A percentile compares a stretch with the other conserved stretches of the same genome.
phyloP scores from a whole-genome alignment of 2,113 vertebrate genomes.

The Globicephala melas region DNA sequence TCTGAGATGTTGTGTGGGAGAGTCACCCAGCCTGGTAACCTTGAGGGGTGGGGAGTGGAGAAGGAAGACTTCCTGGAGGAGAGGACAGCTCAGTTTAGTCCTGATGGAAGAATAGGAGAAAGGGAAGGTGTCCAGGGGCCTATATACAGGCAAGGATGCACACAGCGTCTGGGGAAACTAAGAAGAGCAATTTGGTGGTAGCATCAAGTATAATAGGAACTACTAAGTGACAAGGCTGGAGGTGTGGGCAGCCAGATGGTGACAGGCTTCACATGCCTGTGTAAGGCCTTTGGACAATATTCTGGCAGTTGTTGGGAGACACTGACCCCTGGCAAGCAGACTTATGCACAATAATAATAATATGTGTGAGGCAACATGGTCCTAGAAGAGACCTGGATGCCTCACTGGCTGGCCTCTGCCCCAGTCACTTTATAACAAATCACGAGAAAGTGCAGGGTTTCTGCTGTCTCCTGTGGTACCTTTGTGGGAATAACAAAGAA shows the following conservation, averaged over 20 bases:
- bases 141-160: not conserved
- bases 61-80: not conserved
- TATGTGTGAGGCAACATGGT: not conserved
- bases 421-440: not conserved
- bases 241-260: not conserved
- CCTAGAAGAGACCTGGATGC: not conserved
- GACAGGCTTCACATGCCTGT: no score
- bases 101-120: not conserved
- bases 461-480: no score
- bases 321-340: not conserved
- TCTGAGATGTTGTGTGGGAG: not conserved
- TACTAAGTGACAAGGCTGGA: not conserved
- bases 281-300: not conserved
- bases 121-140: no score
- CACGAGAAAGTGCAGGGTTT: not conserved
- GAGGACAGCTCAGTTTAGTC: not conserved
- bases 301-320: not conserved
- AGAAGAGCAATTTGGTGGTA: not conserved
- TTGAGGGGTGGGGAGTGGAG: not conserved
- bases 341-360: not conserved
- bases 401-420: not conserved
- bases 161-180: not conserved
- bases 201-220: not conserved
- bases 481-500: not conserved
- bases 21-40: not conserved